Evolutionary conservation across 2,888 invertebrate genomes (phyloP).

Genomic region (Zeuzera pyrina): DNA sequence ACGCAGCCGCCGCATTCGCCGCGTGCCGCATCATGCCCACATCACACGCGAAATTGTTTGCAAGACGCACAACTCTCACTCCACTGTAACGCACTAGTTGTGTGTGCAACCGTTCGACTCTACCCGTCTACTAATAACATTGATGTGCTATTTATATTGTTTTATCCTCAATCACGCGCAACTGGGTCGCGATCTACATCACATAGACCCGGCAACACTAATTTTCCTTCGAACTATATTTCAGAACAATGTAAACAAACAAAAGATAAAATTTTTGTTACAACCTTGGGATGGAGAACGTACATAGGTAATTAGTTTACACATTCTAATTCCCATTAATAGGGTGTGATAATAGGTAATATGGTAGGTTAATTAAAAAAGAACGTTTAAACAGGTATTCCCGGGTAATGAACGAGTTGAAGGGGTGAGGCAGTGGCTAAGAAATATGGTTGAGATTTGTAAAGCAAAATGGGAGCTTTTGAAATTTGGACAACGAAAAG

Average conservation of each 20-base stretch:
- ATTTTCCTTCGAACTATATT: constrained; percentile 4
- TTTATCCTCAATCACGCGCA: constrained; percentile 70
- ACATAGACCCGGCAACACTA: constrained; percentile 43
- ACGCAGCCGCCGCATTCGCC: constrained; percentile 54
- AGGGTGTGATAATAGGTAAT: no score
- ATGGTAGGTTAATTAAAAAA: no score
- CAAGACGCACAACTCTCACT: constrained; percentile 21
- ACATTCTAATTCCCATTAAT: no score
- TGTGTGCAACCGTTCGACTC: constrained; percentile 18
- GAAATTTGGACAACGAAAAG: no score
- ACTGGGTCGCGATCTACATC: constrained; percentile 68
- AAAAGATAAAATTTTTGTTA: constrained; percentile 1
- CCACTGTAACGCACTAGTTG: constrained; percentile 25
- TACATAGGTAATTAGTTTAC: no score
- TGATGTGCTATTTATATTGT: constrained; percentile 71
- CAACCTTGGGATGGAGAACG: no score
- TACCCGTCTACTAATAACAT: constrained; percentile 47
- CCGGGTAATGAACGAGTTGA: no score
- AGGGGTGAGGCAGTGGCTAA: no score
- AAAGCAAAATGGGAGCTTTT: no score
- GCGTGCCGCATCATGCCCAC: constrained; percentile 69
- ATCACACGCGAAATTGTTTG: constrained; percentile 32
- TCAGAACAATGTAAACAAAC: background rate
- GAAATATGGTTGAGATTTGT: no score
- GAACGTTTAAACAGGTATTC: no score